Base-by-base conservation (phyloP, 2,888 invertebrate genomes). In the Zygaena filipendulae region DNA sequence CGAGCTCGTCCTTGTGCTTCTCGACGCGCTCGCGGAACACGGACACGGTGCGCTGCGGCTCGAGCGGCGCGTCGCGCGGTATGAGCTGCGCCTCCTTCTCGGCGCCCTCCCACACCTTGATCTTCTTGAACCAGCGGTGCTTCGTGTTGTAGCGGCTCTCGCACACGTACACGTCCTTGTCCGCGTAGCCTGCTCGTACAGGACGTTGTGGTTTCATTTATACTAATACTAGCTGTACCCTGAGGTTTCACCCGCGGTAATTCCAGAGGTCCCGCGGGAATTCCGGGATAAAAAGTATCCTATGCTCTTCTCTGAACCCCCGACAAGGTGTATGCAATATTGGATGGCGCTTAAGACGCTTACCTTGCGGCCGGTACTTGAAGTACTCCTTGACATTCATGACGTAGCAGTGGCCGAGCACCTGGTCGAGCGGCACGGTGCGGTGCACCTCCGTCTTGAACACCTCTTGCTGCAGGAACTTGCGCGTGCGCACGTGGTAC, bases 301-400 rank as follows among this genome's bases (percentile, higher is more conserved):
- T n/a, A n/a, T n/a, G n/a, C n/a, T n/a, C n/a, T n/a, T n/a, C n/a
- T n/a, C n/a, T n/a, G n/a, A n/a, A n/a, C n/a, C n/a, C n/a, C n/a
- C n/a, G n/a, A n/a, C n/a, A n/a, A n/a, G n/a, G n/a, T n/a, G n/a
- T n/a, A n/a, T n/a, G n/a, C n/a, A n/a, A n/a, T n/a, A n/a, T n/a
- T n/a, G n/a, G n/a, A n/a, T n/a, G n/a, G n/a, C n/a, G n/a, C n/a
- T n/a, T n/a, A n/a, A n/a, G n/a, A n/a, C n/a, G n/a, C n/a, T n/a
- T 42, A 84, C 84, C 87, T 81, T 92, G 91, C 0, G 97, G 96
- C 40, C 85, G 86, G 61, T 85, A 87, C 57, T 92, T 91, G 61
- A 97, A 93, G 70, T 96, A 98, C 58, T 98, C 96, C 58, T 92
- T 93, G 14, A 96, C 92, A 55, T 90, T 92, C 85, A 99, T 88